Conservation (phyloP, 2,888 invertebrate genomes). For the Junonia oenone region DNA sequence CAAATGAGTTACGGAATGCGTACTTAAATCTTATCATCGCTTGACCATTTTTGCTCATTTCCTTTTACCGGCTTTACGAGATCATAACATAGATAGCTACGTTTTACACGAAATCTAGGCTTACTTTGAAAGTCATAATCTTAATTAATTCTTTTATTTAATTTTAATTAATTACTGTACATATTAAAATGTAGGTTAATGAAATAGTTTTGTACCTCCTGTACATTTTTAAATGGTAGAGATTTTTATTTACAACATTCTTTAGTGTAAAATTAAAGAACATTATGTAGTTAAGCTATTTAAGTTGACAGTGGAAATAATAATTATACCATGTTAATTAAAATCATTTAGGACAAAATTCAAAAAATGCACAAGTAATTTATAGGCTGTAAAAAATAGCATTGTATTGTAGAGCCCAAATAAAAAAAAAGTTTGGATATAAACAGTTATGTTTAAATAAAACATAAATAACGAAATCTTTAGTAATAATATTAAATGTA, state of each 20-base stretch:
- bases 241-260: neutral
- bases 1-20: neutral
- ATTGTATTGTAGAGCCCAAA: too few species aligned
- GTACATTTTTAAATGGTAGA: neutral
- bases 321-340: too few species aligned
- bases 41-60: conserved; percentile 9
- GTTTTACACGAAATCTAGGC: neutral
- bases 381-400: too few species aligned
- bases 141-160: neutral
- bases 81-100: conserved; percentile 10
- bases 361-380: too few species aligned
- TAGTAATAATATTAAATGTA: too few species aligned
- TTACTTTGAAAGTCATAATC: neutral
- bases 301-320: too few species aligned
- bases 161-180: neutral
- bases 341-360: too few species aligned
- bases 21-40: conserved; percentile 26
- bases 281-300: too few species aligned
- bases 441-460: too few species aligned
- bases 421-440: too few species aligned
- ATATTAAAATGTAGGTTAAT: too few species aligned
- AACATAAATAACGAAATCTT: too few species aligned
- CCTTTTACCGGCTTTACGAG: neutral
- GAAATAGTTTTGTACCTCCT: neutral
- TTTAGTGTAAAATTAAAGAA: neutral